Evolutionary conservation across 2,888 invertebrate genomes (phyloP), one percentile per base, ranked within the genome.

Genomic region (Campoplex capitator): DNA sequence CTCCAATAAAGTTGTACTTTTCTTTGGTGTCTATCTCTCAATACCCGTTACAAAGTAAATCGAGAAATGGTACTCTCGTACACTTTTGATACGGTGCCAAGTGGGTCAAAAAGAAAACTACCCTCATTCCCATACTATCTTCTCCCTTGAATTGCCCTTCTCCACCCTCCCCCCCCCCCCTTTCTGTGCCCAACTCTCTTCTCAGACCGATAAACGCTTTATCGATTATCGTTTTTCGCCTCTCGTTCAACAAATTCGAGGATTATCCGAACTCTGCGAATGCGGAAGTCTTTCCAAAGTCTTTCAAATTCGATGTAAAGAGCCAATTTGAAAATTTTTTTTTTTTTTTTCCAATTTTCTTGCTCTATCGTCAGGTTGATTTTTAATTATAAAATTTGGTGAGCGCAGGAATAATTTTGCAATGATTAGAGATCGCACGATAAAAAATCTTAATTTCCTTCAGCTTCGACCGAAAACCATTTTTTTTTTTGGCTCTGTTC

Each of bases 1-100:
- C 28, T 67, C 4, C 38, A 7, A 35, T 18, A 38, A 18, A 67
- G 38, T 9, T 38, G 3, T 38, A 13, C 58, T 67, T 67, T 38
- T 38, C 67, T 35, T 38, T 35, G 56, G 28, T 28, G 23, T 28
- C 58, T 58, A 28, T 58, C 28, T 67, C 79, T 79, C 79, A 70
- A 84, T 84, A 75, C 58, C 79, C 62, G 79, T 75, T 84, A 84
- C 68, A 45, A 51, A 48, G 75, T 65, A 56, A 23, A 79, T 79
- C 67, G 81, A 18, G 51, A 78, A 67, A 45, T 58, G 23, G 42
- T 74, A 84, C 54, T 75, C 32, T 75, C 32, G 65, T 67, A 71
- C 80, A 42, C 82, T 88, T 79, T 87, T 88, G 88, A 87, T 83
- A 77, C 56, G 32, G 67, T 58, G 88, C 88, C 88, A 89, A 89